Evolutionary conservation across 2,797 vertebrate species (phyloP).

Genomic region (Limnodromus scolopaceus): DNA sequence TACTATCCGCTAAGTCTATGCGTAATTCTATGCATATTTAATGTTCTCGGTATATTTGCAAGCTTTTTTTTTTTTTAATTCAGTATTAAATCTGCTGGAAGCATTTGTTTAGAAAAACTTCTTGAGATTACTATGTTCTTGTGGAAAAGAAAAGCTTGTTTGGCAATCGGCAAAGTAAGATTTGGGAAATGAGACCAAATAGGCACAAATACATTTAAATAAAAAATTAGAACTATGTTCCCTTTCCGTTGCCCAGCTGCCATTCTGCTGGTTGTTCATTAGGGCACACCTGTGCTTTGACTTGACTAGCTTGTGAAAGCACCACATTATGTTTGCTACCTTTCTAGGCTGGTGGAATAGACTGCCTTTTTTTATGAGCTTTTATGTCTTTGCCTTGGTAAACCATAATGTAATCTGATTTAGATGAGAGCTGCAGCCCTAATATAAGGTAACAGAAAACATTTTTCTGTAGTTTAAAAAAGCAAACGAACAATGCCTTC

Average conservation of each 20-base stretch:
- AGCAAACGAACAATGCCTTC: background rate
- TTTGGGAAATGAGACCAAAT: background rate
- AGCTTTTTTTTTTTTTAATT: background rate
- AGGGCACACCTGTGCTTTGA: background rate
- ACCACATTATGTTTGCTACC: background rate
- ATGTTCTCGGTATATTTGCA: background rate
- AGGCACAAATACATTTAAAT: background rate
- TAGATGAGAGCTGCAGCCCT: background rate
- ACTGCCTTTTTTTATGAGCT: background rate
- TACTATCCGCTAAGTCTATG: background rate
- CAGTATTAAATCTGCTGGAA: background rate
- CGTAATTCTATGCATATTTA: background rate
- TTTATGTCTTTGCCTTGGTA: background rate
- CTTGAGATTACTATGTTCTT: rapidly evolving
- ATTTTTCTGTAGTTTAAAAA: background rate
- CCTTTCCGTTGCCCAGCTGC: background rate
- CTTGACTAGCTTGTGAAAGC: background rate
- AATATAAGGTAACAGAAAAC: background rate
- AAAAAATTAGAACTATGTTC: background rate
- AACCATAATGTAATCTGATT: background rate
- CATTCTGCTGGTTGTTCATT: rapidly evolving
- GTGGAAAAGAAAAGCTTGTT: background rate
- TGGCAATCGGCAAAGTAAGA: background rate
- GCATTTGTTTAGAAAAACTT: background rate
- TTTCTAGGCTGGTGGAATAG: background rate